Conservation (phyloP, 2,113 vertebrate genomes). For the Lasiurus borealis region DNA sequence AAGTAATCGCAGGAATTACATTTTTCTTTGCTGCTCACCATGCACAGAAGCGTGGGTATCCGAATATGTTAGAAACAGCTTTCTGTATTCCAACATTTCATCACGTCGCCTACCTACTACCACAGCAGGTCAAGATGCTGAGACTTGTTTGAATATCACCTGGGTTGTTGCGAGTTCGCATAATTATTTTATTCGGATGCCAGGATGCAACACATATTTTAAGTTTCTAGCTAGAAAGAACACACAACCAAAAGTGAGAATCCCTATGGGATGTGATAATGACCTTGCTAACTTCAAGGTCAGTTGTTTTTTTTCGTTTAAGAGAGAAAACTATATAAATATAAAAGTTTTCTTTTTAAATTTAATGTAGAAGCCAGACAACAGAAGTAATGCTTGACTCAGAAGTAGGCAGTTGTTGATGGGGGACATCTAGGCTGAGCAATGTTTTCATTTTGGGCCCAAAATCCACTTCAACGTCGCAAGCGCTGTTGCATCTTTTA, state of each 20-base stretch:
- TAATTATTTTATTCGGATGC: constrained; percentile 46
- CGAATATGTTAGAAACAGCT: background rate
- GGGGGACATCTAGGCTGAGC: too few species aligned
- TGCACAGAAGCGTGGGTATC: constrained; percentile 1
- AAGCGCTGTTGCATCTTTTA: background rate
- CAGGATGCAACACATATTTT: background rate
- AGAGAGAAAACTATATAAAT: background rate
- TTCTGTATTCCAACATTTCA: constrained; percentile 33
- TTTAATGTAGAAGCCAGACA: background rate
- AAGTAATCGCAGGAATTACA: background rate
- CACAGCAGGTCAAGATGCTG: background rate
- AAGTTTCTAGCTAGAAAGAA: background rate
- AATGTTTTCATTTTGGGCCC: background rate
- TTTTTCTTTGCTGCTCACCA: constrained; percentile 26
- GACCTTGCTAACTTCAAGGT: background rate
- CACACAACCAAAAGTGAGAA: background rate
- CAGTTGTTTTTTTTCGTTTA: background rate
- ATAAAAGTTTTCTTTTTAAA: background rate
- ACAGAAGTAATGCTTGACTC: background rate
- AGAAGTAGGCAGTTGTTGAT: background rate
- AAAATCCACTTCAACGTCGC: background rate
- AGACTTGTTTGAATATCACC: constrained; percentile 26
- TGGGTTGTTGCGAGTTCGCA: background rate
- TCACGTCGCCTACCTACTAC: background rate
- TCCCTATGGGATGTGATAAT: background rate